These are phyloP conservation scores for Varecia variegata DNA, from an alignment of 2,797 vertebrate species.

Conservation along the genomic window DNA sequence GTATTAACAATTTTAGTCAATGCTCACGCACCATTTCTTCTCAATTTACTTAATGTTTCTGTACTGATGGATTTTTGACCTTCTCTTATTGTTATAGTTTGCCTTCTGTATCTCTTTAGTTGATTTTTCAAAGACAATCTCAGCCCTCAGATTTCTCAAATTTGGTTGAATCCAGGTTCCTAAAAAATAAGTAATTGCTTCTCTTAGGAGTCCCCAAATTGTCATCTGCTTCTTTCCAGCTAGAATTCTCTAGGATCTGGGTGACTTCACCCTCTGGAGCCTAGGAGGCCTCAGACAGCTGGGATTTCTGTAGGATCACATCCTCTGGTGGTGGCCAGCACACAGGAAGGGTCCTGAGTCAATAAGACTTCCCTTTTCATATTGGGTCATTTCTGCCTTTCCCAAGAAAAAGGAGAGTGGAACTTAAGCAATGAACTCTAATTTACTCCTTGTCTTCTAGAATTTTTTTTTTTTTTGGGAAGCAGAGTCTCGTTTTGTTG, in stretches of 20 bases:
- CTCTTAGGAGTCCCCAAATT: not conserved
- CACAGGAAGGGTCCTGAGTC: not conserved
- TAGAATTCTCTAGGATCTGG: not conserved
- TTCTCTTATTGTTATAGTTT: not conserved
- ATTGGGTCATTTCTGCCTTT: not conserved
- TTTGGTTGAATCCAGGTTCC: not conserved
- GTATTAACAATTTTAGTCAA: not conserved
- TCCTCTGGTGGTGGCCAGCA: not conserved
- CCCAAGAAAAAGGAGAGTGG: not conserved
- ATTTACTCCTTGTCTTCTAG: not conserved
- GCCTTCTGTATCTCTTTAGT: not conserved
- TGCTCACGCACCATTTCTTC: not conserved
- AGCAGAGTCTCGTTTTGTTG: too few relatives aligned
- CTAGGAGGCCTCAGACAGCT: not conserved
- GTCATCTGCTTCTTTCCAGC: not conserved
- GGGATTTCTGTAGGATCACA: not conserved
- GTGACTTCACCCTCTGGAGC: not conserved
- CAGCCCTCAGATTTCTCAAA: not conserved
- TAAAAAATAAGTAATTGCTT: not conserved
- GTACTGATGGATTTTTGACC: not conserved
- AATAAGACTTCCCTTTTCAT: not conserved
- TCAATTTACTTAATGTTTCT: not conserved
- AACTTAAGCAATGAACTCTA: not conserved
- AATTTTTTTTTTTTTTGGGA: not conserved
- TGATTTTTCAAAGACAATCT: not conserved